phyloP scores from a whole-genome alignment of 2,113 vertebrate species.

The Corythornis madagascariensis region DNA sequence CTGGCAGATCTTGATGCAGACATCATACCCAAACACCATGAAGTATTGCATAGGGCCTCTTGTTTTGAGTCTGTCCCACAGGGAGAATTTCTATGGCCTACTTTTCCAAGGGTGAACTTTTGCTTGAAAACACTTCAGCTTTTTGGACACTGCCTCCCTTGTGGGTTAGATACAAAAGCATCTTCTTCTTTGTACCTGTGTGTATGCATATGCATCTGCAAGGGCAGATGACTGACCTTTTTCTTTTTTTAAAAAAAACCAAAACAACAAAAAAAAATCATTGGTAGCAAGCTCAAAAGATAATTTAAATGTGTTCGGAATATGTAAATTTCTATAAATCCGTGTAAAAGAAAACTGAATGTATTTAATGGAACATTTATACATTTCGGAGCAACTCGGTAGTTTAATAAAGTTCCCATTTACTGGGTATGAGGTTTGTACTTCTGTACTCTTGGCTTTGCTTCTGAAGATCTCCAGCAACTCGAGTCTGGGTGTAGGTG shows the following conservation, averaged over 20 bases:
- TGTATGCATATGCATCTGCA: constrained; percentile 53
- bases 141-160: constrained; percentile 29
- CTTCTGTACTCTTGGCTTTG: not conserved
- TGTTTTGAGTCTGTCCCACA: not conserved
- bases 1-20: not conserved
- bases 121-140: constrained; percentile 21
- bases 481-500: not conserved
- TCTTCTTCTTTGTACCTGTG: constrained; percentile 25
- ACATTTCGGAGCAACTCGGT: constrained; percentile 72
- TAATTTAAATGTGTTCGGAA: constrained; percentile 78
- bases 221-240: constrained; percentile 56
- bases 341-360: constrained; percentile 72
- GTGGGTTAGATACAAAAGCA: constrained; percentile 22
- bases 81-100: not conserved
- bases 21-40: not conserved
- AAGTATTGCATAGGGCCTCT: constrained; percentile 6
- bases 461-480: not conserved
- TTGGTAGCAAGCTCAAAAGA: constrained; percentile 72
- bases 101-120: not conserved
- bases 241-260: not conserved
- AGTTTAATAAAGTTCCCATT: constrained; percentile 82
- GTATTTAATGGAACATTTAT: constrained; percentile 83
- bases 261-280: constrained; percentile 18
- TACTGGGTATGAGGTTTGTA: constrained; percentile 48
- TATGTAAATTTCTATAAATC: constrained; percentile 76